phyloP scores from a whole-genome alignment of 2,797 vertebrate species.

The Syngnathus acus region DNA sequence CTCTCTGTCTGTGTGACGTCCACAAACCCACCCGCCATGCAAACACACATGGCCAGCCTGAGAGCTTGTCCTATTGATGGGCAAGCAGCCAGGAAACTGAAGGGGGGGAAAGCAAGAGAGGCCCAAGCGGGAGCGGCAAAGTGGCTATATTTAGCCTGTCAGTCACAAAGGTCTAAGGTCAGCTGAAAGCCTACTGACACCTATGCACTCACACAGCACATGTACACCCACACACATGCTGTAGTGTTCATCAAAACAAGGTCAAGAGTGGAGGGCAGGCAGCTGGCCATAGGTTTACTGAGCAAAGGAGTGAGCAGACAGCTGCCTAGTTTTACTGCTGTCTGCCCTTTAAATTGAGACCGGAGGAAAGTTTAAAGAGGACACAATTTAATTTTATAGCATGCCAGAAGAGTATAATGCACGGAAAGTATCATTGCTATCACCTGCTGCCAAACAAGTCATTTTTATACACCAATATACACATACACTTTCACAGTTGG shows the following conservation, averaged over 20 bases:
- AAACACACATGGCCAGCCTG: constrained; percentile 23
- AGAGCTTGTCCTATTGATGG: constrained; percentile 51
- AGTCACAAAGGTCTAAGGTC: constrained; percentile 52
- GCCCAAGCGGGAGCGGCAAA: constrained; percentile 28
- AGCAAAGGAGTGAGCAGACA: constrained; percentile 51
- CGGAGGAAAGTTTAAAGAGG: constrained; percentile 59
- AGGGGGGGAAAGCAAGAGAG: constrained; percentile 47
- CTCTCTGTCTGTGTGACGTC: constrained; percentile 17
- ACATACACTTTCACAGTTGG: neutral
- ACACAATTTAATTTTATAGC: constrained; percentile 54
- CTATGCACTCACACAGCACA: constrained; percentile 31
- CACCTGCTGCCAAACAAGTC: neutral
- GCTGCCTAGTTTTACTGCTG: constrained; percentile 58
- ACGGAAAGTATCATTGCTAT: constrained; percentile 13
- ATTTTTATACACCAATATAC: neutral
- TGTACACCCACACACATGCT: constrained; percentile 29
- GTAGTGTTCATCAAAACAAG: constrained; percentile 59
- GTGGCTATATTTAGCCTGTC: constrained; percentile 59
- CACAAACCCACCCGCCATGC: constrained; percentile 20
- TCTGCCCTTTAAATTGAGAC: constrained; percentile 57
- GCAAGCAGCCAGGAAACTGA: constrained; percentile 65
- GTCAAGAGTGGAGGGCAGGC: constrained; percentile 59
- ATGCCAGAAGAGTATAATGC: constrained; percentile 27
- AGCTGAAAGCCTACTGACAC: constrained; percentile 46
- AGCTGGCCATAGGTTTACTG: constrained; percentile 56